These are phyloP conservation scores for Peromyscus nudipes DNA, from an alignment of 2,797 vertebrate species.

Conservation along the genomic window DNA sequence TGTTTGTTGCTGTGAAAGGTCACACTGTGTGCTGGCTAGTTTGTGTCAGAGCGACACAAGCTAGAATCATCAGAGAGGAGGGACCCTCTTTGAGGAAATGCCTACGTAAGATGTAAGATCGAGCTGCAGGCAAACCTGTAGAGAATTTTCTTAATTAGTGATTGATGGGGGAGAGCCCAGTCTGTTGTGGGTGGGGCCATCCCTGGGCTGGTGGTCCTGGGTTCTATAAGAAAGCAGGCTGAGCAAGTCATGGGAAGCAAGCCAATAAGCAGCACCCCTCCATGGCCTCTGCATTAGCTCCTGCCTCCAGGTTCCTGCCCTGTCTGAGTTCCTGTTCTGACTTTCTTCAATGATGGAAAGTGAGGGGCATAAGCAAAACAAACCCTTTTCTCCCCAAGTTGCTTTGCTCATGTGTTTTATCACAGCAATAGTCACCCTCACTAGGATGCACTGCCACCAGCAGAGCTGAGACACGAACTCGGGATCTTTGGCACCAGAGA, in stretches of 20 bases:
- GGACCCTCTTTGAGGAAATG: background rate
- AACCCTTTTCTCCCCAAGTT: background rate
- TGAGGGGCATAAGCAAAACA: background rate
- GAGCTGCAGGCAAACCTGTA: background rate
- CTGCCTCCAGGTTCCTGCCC: background rate
- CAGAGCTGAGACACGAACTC: background rate
- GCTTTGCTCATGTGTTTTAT: background rate
- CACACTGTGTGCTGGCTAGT: background rate
- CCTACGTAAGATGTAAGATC: background rate
- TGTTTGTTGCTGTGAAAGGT: background rate
- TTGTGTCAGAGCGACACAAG: background rate
- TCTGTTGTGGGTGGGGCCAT: background rate
- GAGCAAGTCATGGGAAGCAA: background rate
- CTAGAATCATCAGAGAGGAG: background rate
- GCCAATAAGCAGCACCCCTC: too few relatives aligned
- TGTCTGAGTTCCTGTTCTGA: background rate
- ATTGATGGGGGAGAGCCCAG: background rate
- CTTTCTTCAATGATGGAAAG: background rate
- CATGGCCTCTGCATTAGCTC: background rate
- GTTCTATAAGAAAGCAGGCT: background rate
- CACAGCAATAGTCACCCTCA: background rate
- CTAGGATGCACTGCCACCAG: background rate
- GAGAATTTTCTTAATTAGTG: background rate
- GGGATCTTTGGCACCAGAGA: background rate
- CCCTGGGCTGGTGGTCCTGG: background rate